Conservation (phyloP, 2,113 vertebrate genomes). For the Todiramphus saurophagus region DNA sequence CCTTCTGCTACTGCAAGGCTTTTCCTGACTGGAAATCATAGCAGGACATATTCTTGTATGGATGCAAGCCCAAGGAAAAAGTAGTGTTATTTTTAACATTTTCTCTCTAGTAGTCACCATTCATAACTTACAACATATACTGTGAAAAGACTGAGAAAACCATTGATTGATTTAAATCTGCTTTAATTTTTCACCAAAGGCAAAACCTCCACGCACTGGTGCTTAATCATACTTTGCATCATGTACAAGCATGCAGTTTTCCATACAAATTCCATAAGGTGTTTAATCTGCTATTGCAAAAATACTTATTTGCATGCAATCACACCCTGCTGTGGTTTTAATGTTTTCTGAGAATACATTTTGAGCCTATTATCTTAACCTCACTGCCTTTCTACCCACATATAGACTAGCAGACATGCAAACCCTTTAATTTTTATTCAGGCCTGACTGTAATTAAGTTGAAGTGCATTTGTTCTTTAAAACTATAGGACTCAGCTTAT, state of each 20-base stretch:
- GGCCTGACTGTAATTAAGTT: conserved; percentile 47
- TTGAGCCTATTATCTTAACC: conserved; percentile 65
- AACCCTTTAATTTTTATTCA: conserved; percentile 61
- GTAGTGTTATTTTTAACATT: background rate
- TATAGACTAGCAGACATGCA: conserved; percentile 50
- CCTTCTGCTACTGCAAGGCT: background rate
- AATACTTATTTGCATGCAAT: conserved; percentile 71
- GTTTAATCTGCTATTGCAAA: conserved; percentile 69
- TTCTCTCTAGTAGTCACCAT: background rate
- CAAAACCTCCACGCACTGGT: conserved; percentile 27
- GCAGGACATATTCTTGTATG: background rate
- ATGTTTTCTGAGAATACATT: conserved; percentile 57
- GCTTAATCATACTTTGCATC: conserved; percentile 58
- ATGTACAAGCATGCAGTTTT: conserved; percentile 56
- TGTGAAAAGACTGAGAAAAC: background rate
- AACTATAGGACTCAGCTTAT: conserved; percentile 33
- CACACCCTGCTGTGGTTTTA: conserved; percentile 68
- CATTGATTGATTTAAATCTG: conserved; percentile 46
- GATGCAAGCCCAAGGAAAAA: background rate
- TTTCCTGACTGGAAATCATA: background rate
- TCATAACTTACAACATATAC: background rate
- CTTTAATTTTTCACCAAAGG: conserved; percentile 40
- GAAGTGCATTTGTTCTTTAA: conserved; percentile 9
- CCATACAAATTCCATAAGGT: conserved; percentile 61
- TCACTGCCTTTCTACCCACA: conserved; percentile 67